phyloP scores from a whole-genome alignment of 2,113 vertebrate species.

The Ophthalmolycus amberensis region DNA sequence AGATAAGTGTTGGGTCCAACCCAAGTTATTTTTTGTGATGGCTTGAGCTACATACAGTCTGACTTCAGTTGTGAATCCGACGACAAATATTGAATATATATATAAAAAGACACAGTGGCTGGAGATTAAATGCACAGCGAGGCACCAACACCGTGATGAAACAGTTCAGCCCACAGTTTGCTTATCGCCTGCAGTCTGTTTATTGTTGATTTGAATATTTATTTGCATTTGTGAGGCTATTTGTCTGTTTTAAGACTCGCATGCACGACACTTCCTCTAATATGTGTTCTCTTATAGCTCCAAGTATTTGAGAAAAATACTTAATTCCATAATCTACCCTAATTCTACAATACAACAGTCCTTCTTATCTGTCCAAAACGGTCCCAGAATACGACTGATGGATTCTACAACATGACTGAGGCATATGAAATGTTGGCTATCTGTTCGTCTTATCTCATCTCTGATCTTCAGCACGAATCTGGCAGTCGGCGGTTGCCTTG shows the following conservation, averaged over 20 bases:
- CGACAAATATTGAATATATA: slow-evolving; percentile 30
- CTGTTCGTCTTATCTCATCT: slow-evolving; percentile 54
- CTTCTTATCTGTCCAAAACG: slow-evolving; percentile 57
- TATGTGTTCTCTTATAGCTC: slow-evolving; percentile 43
- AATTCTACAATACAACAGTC: slow-evolving; percentile 66
- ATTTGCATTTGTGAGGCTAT: slow-evolving; percentile 59
- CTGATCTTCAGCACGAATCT: slow-evolving; percentile 59
- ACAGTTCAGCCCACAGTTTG: slow-evolving; percentile 35
- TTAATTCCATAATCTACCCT: slow-evolving; percentile 70
- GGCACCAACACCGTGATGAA: slow-evolving; percentile 15
- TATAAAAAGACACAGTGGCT: neutral
- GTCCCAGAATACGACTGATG: slow-evolving; percentile 62
- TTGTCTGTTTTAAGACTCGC: slow-evolving; percentile 50
- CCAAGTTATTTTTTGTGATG: neutral
- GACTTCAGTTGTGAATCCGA: slow-evolving; percentile 25
- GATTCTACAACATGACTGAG: slow-evolving; percentile 68
- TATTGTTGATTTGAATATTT: slow-evolving; percentile 64
- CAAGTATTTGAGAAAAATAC: slow-evolving; percentile 52
- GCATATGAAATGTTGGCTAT: slow-evolving; percentile 73
- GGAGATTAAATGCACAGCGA: slow-evolving; percentile 29
- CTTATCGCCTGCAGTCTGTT: slow-evolving; percentile 40
- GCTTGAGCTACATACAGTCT: neutral
- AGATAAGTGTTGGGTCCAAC: slow-evolving; percentile 2
- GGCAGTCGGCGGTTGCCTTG: slow-evolving; percentile 45
- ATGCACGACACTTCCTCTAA: slow-evolving; percentile 34